Percentiles rank a stretch among this genome's conserved stretches.
These are phyloP conservation scores for Cephus spinipes DNA, from an alignment of 2,888 invertebrate species.

Conservation along the genomic window DNA sequence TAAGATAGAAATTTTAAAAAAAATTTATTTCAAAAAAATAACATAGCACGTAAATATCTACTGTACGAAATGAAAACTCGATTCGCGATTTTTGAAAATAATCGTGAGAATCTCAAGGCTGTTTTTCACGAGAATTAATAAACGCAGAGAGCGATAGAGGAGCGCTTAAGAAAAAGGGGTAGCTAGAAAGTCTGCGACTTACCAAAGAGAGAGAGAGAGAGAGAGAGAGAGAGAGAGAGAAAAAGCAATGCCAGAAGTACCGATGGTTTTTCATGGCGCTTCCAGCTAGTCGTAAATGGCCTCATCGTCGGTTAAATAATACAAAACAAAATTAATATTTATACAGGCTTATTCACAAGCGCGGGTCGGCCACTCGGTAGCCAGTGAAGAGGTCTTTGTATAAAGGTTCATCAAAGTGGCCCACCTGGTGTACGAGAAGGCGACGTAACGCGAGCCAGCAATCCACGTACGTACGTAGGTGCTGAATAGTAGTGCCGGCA, in stretches of 20 bases:
- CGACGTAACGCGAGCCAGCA: not conserved
- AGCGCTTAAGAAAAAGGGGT: constrained; percentile 28
- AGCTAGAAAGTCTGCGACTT: not conserved
- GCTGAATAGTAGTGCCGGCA: not conserved
- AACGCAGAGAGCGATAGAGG: constrained; percentile 43
- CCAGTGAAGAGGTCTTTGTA: not conserved
- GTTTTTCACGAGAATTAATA: constrained; percentile 38
- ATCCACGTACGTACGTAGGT: not conserved
- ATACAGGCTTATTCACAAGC: not conserved
- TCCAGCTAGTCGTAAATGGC: constrained; percentile 55
- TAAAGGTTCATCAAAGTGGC: not conserved
- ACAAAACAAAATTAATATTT: constrained; percentile 31
- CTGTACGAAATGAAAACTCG: not conserved
- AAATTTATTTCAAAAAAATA: no score
- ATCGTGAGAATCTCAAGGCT: not conserved
- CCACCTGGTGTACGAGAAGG: not conserved
- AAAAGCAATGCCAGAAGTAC: constrained; percentile 12
- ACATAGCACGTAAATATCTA: no score
- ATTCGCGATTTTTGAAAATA: not conserved
- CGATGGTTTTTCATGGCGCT: constrained; percentile 49
- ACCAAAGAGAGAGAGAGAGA: not conserved
- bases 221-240: constrained; percentile 3
- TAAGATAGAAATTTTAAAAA: no score
- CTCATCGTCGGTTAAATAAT: constrained; percentile 42
- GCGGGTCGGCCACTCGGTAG: not conserved